Percentiles rank a stretch among this genome's conserved stretches.
phyloP scores from a whole-genome alignment of 2,888 invertebrate species.

The Diaperis boleti region DNA sequence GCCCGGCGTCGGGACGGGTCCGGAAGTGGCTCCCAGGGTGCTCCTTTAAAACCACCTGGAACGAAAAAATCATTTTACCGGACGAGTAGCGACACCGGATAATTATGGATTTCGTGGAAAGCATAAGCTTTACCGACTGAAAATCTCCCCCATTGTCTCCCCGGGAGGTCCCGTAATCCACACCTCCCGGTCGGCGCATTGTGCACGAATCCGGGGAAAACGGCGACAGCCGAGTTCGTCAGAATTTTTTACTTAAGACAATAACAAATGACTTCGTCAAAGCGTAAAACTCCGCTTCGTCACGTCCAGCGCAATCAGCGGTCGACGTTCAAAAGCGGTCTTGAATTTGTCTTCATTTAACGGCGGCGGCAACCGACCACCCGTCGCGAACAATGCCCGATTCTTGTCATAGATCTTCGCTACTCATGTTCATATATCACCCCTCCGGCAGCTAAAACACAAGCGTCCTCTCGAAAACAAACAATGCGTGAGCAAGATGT shows the following conservation, averaged over 20 bases:
- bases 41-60: slow-evolving; percentile 58
- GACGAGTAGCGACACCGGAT: too few relatives aligned
- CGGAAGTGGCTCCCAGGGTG: slow-evolving; percentile 74
- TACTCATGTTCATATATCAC: slow-evolving; percentile 62
- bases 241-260: too few relatives aligned
- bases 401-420: slow-evolving; percentile 60
- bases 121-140: too few relatives aligned
- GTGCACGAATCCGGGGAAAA: too few relatives aligned
- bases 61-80: slow-evolving; percentile 10
- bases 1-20: slow-evolving; percentile 72
- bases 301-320: slow-evolving; percentile 37
- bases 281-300: too few relatives aligned
- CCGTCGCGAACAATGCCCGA: slow-evolving; percentile 63
- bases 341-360: slow-evolving; percentile 67
- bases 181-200: too few relatives aligned
- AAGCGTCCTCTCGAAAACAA: slow-evolving; percentile 27
- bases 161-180: too few relatives aligned
- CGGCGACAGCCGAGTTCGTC: too few relatives aligned
- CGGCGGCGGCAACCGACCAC: slow-evolving; percentile 63
- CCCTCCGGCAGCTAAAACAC: slow-evolving; percentile 40
- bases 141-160: too few relatives aligned
- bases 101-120: too few relatives aligned
- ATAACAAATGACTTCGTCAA: too few relatives aligned
- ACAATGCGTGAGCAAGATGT: slow-evolving; percentile 48
- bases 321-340: slow-evolving; percentile 26